Conservation (phyloP, 2,888 invertebrate genomes). For the Erebia epiphron region DNA sequence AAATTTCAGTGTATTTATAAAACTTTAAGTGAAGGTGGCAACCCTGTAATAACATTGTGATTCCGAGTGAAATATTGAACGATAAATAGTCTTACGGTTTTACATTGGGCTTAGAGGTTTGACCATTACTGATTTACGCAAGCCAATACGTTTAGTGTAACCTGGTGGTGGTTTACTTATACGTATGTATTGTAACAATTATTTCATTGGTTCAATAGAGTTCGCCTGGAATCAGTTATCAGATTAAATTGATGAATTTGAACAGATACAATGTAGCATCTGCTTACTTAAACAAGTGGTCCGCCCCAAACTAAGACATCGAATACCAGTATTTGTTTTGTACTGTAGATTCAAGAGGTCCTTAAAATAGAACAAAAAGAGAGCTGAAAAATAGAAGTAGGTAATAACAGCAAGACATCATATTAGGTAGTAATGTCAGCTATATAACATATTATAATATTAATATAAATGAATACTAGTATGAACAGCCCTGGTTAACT, state of each 20-base stretch:
- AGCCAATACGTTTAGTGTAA: not conserved
- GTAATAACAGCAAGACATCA: no score
- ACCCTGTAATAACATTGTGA: slow-evolving; percentile 23
- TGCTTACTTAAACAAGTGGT: not conserved
- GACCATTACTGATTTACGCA: slow-evolving; percentile 21
- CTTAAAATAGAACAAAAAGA: no score
- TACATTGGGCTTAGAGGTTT: slow-evolving; percentile 24
- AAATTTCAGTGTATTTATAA: no score
- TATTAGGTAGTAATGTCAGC: no score
- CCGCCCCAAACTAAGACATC: no score
- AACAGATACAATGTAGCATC: not conserved
- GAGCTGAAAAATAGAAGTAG: no score
- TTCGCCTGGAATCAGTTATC: not conserved
- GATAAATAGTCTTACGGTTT: slow-evolving; percentile 27
- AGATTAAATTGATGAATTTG: not conserved
- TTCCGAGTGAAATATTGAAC: slow-evolving; percentile 27
- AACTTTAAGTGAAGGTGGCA: slow-evolving; percentile 4
- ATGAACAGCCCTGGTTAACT: not conserved
- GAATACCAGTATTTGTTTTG: no score
- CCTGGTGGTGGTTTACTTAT: not conserved
- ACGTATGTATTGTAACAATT: not conserved
- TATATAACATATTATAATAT: no score
- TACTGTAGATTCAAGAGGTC: no score
- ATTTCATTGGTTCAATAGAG: not conserved
- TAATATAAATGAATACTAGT: not conserved